A percentile compares a stretch with the other conserved stretches of the same genome.
These are phyloP conservation scores for Gymnogyps californianus DNA, from an alignment of 2,113 vertebrate genomes.

Conservation along the genomic window DNA sequence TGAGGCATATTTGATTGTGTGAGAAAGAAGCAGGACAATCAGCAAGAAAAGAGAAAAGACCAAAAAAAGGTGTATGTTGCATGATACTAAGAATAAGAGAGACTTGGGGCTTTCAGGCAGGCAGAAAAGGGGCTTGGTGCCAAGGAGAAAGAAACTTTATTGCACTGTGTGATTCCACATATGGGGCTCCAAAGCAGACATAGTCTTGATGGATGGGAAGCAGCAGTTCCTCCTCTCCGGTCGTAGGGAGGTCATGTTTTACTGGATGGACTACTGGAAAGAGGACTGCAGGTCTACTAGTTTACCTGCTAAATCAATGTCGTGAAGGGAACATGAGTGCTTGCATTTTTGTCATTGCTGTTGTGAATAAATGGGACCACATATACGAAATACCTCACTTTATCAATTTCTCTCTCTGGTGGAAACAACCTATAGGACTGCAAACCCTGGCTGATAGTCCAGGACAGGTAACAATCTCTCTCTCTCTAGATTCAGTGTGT, in stretches of 20 bases:
- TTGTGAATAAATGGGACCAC: background rate
- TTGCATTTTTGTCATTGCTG: background rate
- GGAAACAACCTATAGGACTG: background rate
- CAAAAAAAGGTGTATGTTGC: background rate
- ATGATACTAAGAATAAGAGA: background rate
- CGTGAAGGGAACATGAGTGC: background rate
- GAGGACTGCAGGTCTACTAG: background rate
- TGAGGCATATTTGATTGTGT: background rate
- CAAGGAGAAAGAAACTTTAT: background rate
- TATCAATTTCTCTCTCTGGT: background rate
- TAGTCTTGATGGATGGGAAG: background rate
- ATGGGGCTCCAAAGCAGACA: background rate
- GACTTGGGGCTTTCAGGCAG: background rate
- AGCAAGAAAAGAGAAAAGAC: background rate
- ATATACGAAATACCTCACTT: background rate
- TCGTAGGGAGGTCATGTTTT: background rate
- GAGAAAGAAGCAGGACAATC: background rate
- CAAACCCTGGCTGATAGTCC: background rate
- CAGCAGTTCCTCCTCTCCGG: background rate
- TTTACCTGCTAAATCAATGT: background rate
- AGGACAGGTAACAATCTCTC: background rate
- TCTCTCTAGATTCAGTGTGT: background rate
- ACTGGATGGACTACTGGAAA: background rate
- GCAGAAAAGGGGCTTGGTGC: background rate
- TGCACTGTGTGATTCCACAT: background rate